Conservation (phyloP, 2,888 invertebrate species). For the Drosophila birchii region DNA sequence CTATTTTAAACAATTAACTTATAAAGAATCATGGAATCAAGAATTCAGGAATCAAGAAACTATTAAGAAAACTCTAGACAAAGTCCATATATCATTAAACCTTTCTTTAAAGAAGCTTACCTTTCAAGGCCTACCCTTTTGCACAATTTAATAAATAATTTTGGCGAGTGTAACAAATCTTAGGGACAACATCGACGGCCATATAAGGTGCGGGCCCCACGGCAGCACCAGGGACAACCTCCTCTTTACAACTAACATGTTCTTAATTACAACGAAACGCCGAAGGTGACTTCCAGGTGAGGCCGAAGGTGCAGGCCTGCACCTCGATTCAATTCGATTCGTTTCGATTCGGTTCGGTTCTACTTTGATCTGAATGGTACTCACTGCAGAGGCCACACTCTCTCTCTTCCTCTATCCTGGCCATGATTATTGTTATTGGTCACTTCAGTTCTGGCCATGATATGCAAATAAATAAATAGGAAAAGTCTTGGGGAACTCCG, state of each 20-base stretch:
- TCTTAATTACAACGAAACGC: slow-evolving; percentile 78
- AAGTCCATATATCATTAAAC: not conserved
- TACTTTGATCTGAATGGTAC: slow-evolving; percentile 64
- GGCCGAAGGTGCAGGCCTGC: slow-evolving; percentile 31
- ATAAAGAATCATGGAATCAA: not conserved
- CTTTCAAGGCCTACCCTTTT: no score
- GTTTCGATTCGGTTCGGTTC: slow-evolving; percentile 70
- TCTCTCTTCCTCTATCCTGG: slow-evolving; percentile 11
- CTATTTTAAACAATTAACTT: fast-evolving
- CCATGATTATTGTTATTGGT: slow-evolving; percentile 68
- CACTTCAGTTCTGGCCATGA: slow-evolving; percentile 47
- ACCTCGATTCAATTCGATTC: slow-evolving; percentile 35
- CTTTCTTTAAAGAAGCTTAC: not conserved
- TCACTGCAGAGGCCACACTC: slow-evolving; percentile 6
- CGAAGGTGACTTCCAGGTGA: slow-evolving; percentile 71
- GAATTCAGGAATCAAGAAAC: no score
- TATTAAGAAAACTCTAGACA: not conserved
- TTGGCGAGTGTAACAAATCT: not conserved
- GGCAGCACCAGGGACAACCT: slow-evolving; percentile 51
- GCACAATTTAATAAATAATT: no score
- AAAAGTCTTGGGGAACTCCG: slow-evolving; percentile 13
- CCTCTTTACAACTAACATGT: slow-evolving; percentile 78
- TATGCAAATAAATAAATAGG: slow-evolving; percentile 79
- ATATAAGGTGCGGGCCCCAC: slow-evolving; percentile 69
- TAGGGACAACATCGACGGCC: slow-evolving; percentile 42